Evolutionary conservation across 2,888 invertebrate species (phyloP).

Genomic region (Meiosimyza platycephala): DNA sequence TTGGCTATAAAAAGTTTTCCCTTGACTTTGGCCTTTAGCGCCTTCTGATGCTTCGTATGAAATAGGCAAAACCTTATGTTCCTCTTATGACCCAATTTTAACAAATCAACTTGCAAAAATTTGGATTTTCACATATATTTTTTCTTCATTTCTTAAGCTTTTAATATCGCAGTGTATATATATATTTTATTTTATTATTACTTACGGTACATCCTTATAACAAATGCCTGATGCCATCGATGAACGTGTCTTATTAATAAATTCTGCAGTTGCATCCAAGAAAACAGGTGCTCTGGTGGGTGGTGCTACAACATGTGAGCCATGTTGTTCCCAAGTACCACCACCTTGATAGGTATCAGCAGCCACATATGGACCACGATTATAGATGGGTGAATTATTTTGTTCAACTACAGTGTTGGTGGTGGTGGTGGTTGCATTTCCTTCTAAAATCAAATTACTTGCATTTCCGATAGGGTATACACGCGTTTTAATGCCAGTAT

Average conservation of each 20-base stretch:
- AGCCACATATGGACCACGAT: conserved; percentile 39
- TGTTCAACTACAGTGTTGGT: conserved; percentile 23
- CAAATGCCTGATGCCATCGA: conserved; percentile 64
- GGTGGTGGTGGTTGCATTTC: conserved; percentile 26
- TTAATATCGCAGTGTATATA: no score
- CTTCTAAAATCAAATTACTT: conserved; percentile 42
- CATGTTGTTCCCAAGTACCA: conserved; percentile 22
- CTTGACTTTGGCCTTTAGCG: no score
- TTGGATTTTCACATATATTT: no score
- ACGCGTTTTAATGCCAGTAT: conserved; percentile 60
- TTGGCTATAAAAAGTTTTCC: no score
- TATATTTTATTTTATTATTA: conserved; percentile 33
- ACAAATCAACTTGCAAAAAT: no score
- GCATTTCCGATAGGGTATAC: conserved; percentile 47
- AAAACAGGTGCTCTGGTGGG: conserved; percentile 47
- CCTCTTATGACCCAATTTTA: no score
- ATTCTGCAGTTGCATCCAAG: conserved; percentile 61
- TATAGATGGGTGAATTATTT: conserved; percentile 40
- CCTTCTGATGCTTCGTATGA: no score
- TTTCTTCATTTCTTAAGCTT: no score
- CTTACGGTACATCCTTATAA: conserved; percentile 67
- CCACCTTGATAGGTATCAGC: conserved; percentile 56
- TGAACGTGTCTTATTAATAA: conserved; percentile 64
- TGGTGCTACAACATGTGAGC: not conserved
- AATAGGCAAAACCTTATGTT: no score